A percentile compares a stretch with the other conserved stretches of the same genome.
Evolutionary conservation across 2,113 vertebrate genomes (phyloP).

Genomic region (Aldabrachelys gigantea): DNA sequence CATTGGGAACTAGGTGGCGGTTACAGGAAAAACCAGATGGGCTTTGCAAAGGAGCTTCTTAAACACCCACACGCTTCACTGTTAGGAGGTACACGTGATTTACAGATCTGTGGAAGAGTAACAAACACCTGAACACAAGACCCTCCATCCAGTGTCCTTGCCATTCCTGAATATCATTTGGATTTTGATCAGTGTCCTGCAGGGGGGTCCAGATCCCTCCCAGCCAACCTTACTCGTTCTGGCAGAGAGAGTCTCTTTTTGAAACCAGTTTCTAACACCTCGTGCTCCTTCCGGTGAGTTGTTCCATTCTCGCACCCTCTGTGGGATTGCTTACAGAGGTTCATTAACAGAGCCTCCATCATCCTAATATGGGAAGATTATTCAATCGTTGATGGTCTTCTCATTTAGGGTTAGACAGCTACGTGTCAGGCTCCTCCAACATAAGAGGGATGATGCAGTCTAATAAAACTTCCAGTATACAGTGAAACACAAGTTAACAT

Average conservation of each 20-base stretch:
- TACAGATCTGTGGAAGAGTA: background rate
- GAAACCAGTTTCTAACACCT: background rate
- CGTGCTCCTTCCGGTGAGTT: background rate
- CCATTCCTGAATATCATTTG: background rate
- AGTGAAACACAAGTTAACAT: background rate
- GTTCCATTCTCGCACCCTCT: background rate
- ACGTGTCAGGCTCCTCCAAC: background rate
- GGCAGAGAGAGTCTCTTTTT: background rate
- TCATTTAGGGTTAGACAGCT: accelerated
- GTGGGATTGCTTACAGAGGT: background rate
- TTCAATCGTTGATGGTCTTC: background rate
- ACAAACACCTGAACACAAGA: background rate
- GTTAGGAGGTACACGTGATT: background rate
- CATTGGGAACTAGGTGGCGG: background rate
- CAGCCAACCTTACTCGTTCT: background rate
- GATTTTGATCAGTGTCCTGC: background rate
- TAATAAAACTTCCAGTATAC: accelerated
- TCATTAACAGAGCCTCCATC: accelerated
- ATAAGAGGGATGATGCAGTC: background rate
- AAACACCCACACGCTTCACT: background rate
- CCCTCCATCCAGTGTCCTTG: background rate
- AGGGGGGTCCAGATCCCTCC: background rate
- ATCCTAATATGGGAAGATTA: background rate
- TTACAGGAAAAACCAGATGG: background rate
- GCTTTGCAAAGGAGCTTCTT: background rate